Percentiles rank a stretch among this genome's conserved stretches.
These are phyloP conservation scores for Lasius platythorax DNA, from an alignment of 2,888 invertebrate species.

Conservation along the genomic window DNA sequence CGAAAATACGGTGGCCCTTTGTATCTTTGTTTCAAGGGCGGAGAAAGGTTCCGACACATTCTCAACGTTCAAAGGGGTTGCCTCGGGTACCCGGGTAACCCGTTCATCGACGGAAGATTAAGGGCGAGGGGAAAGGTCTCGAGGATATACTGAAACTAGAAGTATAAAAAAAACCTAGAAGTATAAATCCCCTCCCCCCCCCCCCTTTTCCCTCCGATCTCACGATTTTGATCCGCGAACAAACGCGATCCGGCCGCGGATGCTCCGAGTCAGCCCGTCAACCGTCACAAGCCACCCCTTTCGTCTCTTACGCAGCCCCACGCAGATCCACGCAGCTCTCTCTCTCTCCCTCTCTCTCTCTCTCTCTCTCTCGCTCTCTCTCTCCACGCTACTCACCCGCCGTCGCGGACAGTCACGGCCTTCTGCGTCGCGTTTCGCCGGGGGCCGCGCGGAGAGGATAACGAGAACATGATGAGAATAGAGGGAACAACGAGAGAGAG, in stretches of 20 bases:
- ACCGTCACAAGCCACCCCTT: conserved; percentile 39
- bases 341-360: conserved; percentile 21
- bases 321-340: conserved; percentile 51
- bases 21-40: no score
- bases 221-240: conserved; percentile 9
- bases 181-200: no score
- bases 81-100: no score
- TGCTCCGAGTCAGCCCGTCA: conserved; percentile 36
- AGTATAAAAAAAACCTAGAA: no score
- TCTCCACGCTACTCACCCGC: conserved; percentile 19
- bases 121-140: neutral
- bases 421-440: conserved; percentile 53
- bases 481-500: neutral
- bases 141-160: neutral
- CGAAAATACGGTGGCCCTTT: no score
- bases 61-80: no score
- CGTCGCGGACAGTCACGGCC: conserved; percentile 31
- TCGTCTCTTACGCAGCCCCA: conserved; percentile 49
- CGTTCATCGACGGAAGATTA: no score
- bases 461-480: conserved; percentile 34
- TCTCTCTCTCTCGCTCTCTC: neutral
- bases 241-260: conserved; percentile 23
- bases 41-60: no score
- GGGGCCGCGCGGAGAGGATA: conserved; percentile 33
- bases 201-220: no score